Evolutionary conservation across 2,797 vertebrate species (phyloP), one percentile per base, ranked within the genome.

Genomic region (Salmo trutta): DNA sequence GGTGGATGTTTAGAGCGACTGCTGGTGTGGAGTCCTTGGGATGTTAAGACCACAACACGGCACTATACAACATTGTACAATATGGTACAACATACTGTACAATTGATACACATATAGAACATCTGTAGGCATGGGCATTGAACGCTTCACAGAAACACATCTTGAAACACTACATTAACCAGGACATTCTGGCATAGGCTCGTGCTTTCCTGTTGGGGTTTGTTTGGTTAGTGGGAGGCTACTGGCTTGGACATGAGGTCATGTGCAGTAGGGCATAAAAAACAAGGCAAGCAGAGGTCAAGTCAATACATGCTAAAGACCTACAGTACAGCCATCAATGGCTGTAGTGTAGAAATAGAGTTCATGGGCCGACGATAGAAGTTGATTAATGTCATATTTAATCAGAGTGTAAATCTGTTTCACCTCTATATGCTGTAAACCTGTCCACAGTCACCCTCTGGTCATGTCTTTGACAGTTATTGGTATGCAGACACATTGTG

Each of bases 381-480:
- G 56, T 76, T 67, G 52, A 77, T 78, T n/a, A 76, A 76, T 73
- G 21, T 80, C 67, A 76, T 16, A 69, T 77, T 80, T 75, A 36
- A 79, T 72, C 71, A 75, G 54, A 71, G 68, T 52, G 33, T 76
- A 31, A 31, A 59, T 62, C 73, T 69, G 66, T n/a, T 74, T 71
- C 62, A 53, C 27, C 17, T 69, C 31, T 53, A n/a, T 73, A 24
- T 76, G 51, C 47, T 51, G 14, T 52, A 52, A 51, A 27, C 51
- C 47, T 72, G 14, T 53, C 70, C 70, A 29, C 41, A n/a, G 19
- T 74, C 73, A 69, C n/a, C n/a, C 54, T 3, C 66, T 59, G 56
- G 72, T 71, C 17, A 54, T 59, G 33, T 41, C 69, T 74, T 80
- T 65, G 77, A 74, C 73, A 31, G 75, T 75, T 36, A 56, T 29